phyloP scores from a whole-genome alignment of 1,140 invertebrate species.

The Orchesella cincta region DNA sequence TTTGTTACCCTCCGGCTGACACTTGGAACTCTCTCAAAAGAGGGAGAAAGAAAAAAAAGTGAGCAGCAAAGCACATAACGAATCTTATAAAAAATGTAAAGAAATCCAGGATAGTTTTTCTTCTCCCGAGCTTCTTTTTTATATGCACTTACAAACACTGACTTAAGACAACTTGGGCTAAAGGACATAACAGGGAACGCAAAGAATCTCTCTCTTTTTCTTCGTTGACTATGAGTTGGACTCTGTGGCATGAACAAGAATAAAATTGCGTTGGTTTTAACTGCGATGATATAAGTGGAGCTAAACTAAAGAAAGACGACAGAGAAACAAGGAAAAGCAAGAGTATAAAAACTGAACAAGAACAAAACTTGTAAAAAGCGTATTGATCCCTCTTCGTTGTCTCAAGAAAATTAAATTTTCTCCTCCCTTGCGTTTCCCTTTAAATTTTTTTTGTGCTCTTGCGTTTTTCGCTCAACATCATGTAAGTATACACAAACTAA shows the following conservation, averaged over 20 bases:
- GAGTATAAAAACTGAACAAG: background rate
- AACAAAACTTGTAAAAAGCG: slow-evolving; percentile 18
- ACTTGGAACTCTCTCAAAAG: slow-evolving; percentile 3
- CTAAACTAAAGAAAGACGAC: too few relatives aligned
- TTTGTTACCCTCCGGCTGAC: slow-evolving; percentile 28
- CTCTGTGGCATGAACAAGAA: too few relatives aligned
- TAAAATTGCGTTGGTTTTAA: too few relatives aligned
- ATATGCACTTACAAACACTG: background rate
- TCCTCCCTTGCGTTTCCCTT: slow-evolving; percentile 20
- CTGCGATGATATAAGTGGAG: too few relatives aligned
- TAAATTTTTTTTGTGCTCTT: background rate
- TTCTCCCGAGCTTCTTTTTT: background rate
- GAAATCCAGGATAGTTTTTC: slow-evolving; percentile 5
- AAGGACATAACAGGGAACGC: background rate
- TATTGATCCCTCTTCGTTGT: slow-evolving; percentile 30
- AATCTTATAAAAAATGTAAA: slow-evolving; percentile 25
- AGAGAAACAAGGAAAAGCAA: background rate
- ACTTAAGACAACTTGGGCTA: background rate
- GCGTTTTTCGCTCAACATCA: background rate
- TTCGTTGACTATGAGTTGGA: too few relatives aligned
- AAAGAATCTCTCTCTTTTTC: too few relatives aligned
- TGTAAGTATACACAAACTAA: background rate
- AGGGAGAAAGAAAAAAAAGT: background rate
- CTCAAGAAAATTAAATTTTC: slow-evolving; percentile 26
- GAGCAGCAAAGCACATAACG: slow-evolving; percentile 19